A percentile compares a stretch with the other conserved stretches of the same genome.
Evolutionary conservation across 92 coral and sea anemone genomes (phyloP).

Genomic region (Palythoa grandis): DNA sequence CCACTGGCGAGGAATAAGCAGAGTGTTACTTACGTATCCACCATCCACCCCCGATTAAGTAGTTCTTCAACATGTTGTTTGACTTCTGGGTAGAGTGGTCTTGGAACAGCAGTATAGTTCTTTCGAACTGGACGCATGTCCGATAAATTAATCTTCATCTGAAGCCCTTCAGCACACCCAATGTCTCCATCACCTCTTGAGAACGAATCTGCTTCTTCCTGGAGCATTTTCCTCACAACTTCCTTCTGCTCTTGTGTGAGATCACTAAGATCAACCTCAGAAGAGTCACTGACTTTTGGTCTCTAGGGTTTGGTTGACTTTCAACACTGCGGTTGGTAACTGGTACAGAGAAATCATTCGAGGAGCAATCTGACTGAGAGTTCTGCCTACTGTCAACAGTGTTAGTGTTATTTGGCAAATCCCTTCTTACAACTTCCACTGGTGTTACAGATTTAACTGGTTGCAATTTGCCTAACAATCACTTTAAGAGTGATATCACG

Average conservation of each 20-base stretch:
- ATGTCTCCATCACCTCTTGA: not conserved
- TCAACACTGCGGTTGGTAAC: not conserved
- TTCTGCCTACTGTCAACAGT: not conserved
- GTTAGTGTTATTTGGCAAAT: not conserved
- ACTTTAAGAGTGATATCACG: constrained; percentile 58
- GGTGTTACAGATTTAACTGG: constrained; percentile 65
- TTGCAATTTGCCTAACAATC: constrained; percentile 51
- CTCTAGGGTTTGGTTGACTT: no score
- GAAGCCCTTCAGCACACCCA: not conserved
- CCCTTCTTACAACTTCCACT: constrained; percentile 45
- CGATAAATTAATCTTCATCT: not conserved
- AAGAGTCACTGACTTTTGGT: no score
- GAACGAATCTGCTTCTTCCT: constrained; percentile 43
- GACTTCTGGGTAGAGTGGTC: not conserved
- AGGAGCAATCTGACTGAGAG: not conserved
- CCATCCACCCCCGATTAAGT: not conserved
- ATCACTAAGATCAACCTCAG: constrained; percentile 10
- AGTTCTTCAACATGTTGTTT: not conserved
- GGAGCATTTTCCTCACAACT: constrained; percentile 15
- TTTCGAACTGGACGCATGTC: constrained; percentile 1
- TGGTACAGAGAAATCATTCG: not conserved
- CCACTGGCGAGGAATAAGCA: not conserved
- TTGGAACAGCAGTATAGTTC: not conserved
- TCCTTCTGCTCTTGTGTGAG: constrained; percentile 8
- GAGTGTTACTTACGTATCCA: not conserved